Conservation (phyloP, 1,140 invertebrate genomes). For the Nasonia longicornis region DNA sequence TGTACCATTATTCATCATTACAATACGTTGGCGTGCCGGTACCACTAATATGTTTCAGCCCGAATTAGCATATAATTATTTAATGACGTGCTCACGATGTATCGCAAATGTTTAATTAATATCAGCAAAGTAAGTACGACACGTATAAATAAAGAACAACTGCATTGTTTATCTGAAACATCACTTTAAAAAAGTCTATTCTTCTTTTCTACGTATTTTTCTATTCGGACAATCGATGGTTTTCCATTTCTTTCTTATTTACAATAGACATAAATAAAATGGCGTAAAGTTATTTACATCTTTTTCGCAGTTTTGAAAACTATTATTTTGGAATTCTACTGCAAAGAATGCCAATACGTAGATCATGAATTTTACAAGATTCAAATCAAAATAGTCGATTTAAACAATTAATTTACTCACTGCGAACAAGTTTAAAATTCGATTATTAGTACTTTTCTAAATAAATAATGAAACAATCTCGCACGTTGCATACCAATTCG, state of each 20-base stretch:
- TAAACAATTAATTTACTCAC: not conserved
- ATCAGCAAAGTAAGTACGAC: not conserved
- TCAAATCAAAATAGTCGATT: not conserved
- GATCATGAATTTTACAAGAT: not conserved
- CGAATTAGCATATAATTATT: not conserved
- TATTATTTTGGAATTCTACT: not conserved
- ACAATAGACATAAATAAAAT: not conserved
- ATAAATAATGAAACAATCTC: conserved; percentile 1
- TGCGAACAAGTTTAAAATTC: not conserved
- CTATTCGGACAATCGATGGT: not conserved
- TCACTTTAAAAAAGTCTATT: not conserved
- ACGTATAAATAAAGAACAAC: not conserved
- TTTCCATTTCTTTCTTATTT: not conserved
- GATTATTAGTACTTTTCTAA: not conserved
- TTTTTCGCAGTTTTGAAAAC: not conserved
- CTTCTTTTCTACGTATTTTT: not conserved
- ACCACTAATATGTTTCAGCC: not conserved
- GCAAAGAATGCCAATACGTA: not conserved
- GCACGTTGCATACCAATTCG: not conserved
- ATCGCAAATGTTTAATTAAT: not conserved
- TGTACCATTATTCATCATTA: conserved; percentile 55
- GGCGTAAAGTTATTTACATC: not conserved
- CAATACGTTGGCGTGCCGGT: not conserved
- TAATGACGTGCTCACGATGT: not conserved
- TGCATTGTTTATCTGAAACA: not conserved